Evolutionary conservation across 2,888 invertebrate species (phyloP).

Genomic region (Ommatoiulus sabulosus): DNA sequence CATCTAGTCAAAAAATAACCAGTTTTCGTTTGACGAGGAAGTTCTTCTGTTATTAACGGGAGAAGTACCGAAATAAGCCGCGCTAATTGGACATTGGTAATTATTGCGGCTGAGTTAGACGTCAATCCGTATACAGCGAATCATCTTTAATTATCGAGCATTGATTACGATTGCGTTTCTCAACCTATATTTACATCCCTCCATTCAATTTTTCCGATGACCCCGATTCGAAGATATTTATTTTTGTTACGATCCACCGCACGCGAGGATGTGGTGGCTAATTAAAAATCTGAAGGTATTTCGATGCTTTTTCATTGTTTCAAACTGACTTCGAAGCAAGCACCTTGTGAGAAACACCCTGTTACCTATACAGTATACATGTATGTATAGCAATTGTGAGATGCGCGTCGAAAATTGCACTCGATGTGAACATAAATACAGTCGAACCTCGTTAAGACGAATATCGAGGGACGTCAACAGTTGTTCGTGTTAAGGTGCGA

Average conservation of each 20-base stretch:
- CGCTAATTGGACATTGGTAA: background rate
- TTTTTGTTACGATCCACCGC: background rate
- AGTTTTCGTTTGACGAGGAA: background rate
- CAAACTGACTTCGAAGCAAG: background rate
- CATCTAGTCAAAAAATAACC: constrained; percentile 29
- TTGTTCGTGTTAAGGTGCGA: too few species aligned
- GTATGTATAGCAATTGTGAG: too few species aligned
- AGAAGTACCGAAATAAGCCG: background rate
- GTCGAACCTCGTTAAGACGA: too few species aligned
- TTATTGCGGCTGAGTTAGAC: background rate
- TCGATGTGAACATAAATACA: too few species aligned
- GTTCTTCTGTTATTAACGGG: background rate
- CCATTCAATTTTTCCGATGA: constrained; percentile 20
- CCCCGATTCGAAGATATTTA: constrained; percentile 20
- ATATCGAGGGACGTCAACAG: too few species aligned
- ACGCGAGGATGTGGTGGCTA: constrained; percentile 22
- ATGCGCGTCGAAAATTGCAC: too few species aligned
- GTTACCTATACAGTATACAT: too few species aligned
- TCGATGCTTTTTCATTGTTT: background rate
- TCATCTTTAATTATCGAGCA: constrained; percentile 32
- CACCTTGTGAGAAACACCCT: too few species aligned
- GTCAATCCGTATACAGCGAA: background rate
- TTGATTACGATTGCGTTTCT: constrained; percentile 33
- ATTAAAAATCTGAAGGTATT: background rate
- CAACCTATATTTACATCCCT: constrained; percentile 1